A percentile compares a stretch with the other conserved stretches of the same genome.
Evolutionary conservation across 1,140 invertebrate species (phyloP).

Genomic region (Popillia japonica): DNA sequence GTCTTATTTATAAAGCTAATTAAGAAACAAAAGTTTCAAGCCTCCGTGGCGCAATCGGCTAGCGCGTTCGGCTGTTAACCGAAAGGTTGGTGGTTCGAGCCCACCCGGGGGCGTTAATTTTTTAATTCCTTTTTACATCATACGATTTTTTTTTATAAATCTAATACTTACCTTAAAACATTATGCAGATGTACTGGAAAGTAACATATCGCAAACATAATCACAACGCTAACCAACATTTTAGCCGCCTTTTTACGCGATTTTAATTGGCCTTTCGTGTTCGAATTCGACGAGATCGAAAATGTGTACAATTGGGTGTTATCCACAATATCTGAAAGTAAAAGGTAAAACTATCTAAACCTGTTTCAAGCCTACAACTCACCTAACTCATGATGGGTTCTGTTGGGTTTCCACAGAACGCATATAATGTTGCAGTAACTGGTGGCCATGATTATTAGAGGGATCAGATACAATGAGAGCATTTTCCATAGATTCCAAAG

Average conservation of each 20-base stretch:
- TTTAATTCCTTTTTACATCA: too few relatives aligned
- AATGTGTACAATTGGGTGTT: slow-evolving; percentile 19
- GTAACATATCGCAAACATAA: slow-evolving; percentile 89
- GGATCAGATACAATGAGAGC: slow-evolving; percentile 77
- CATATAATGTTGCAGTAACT: slow-evolving; percentile 85
- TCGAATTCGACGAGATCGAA: slow-evolving; percentile 60
- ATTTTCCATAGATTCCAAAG: slow-evolving; percentile 75
- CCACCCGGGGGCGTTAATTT: slow-evolving; percentile 78
- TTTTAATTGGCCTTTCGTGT: slow-evolving; percentile 77
- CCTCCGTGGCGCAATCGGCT: slow-evolving; percentile 84
- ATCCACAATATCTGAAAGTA: neutral
- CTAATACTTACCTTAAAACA: slow-evolving; percentile 83
- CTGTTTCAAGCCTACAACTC: too few relatives aligned
- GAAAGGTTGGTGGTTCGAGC: slow-evolving; percentile 87
- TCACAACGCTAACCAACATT: slow-evolving; percentile 89
- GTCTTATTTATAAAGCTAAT: too few relatives aligned
- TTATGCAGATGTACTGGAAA: slow-evolving; percentile 87
- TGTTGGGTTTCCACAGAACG: slow-evolving; percentile 80
- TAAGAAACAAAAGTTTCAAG: too few relatives aligned
- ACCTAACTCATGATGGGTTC: slow-evolving; percentile 51
- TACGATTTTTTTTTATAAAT: too few relatives aligned
- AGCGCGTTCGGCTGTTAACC: slow-evolving; percentile 92
- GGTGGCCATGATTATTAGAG: slow-evolving; percentile 81
- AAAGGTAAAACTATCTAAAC: neutral
- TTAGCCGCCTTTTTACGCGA: slow-evolving; percentile 87